These are phyloP conservation scores for Entomyzon cyanotis DNA, from an alignment of 2,113 vertebrate species.

Conservation along the genomic window DNA sequence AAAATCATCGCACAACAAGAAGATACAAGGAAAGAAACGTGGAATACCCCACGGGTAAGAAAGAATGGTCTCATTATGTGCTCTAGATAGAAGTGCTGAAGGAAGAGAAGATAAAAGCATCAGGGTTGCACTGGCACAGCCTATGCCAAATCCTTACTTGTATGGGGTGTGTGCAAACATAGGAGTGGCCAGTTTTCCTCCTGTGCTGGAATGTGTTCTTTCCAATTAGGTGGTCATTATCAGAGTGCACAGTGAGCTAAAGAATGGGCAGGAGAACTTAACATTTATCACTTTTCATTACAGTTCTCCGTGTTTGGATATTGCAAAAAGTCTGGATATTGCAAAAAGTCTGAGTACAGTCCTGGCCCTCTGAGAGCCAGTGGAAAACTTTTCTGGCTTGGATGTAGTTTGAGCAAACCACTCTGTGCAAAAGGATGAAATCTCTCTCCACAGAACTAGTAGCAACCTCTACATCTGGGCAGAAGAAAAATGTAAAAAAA, in stretches of 20 bases:
- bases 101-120: not conserved
- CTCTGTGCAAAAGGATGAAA: not conserved
- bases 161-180: not conserved
- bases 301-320: not conserved
- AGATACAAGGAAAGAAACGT: not conserved
- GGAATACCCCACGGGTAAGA: not conserved
- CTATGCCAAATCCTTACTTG: not conserved
- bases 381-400: not conserved
- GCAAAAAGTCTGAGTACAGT: not conserved
- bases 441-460: not conserved
- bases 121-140: not conserved
- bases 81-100: not conserved
- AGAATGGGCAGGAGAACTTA: not conserved
- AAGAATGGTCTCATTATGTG: fast-evolving
- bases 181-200: not conserved
- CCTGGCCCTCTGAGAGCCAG: not conserved
- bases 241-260: not conserved
- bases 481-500: not conserved
- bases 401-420: not conserved
- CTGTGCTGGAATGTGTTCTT: not conserved
- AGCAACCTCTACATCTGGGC: not conserved
- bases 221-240: not conserved
- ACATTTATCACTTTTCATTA: not conserved
- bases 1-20: not conserved
- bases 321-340: not conserved